Conservation (phyloP, 2,113 vertebrate genomes). For the Aythya baeri region DNA sequence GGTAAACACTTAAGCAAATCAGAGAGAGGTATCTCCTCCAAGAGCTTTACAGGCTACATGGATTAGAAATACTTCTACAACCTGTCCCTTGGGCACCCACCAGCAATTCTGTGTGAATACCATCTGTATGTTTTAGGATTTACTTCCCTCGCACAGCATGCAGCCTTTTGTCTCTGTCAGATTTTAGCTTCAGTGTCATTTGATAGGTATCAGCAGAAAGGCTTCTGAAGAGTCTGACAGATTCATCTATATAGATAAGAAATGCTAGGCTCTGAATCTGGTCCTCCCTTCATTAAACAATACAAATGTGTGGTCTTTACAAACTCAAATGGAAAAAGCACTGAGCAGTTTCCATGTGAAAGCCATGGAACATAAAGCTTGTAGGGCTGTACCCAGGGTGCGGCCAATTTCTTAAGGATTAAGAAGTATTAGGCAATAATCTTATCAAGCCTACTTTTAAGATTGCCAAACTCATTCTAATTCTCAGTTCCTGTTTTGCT, state of each 20-base stretch:
- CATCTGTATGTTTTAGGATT: background rate
- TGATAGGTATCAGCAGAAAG: background rate
- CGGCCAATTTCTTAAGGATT: background rate
- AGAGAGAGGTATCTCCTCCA: background rate
- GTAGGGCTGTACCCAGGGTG: background rate
- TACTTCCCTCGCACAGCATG: rapidly evolving
- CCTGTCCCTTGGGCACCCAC: background rate
- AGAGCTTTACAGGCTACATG: background rate
- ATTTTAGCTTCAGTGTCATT: background rate
- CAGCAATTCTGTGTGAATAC: background rate
- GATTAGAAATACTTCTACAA: background rate
- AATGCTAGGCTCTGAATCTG: background rate
- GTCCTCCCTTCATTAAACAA: background rate
- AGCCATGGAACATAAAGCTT: background rate
- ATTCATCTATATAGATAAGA: background rate
- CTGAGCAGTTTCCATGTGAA: background rate
- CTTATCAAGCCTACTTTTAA: background rate
- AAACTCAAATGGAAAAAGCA: background rate
- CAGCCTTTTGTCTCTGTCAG: background rate
- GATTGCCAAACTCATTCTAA: background rate
- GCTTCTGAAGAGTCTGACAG: background rate
- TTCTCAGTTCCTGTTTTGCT: conserved; percentile 14
- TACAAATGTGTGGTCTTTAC: background rate
- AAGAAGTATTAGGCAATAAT: background rate
- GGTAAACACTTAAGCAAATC: background rate